Evolutionary conservation across 2,797 vertebrate species (phyloP), one percentile per base, ranked within the genome.

Genomic region (Lepidocolaptes lacrymiger): DNA sequence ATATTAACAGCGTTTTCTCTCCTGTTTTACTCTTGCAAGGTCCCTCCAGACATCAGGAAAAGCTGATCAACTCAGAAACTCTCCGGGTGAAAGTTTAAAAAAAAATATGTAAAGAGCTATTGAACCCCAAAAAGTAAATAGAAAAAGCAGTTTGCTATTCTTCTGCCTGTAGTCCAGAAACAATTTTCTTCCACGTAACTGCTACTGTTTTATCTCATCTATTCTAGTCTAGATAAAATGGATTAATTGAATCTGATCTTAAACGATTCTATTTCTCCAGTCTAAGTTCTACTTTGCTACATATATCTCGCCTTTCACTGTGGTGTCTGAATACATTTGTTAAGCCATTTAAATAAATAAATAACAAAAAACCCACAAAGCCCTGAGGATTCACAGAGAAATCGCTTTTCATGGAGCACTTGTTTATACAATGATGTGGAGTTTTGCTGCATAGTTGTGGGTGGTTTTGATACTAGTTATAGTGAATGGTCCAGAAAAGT

Each of bases 261-360:
- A 86, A 89, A 81, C 23, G 36, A 10, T 61, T 82, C 28, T 59
- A 2, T 90, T 88, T 82, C 52, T 91, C 39, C 61, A 68, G 41
- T 10, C 2, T 62, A 21, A 4, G 4, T 74, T 92, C 49, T 82
- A 13, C 27, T 80, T 85, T 64, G 20, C 18, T 80, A 82, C 10
- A 3, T 66, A 19, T 55, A 37, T 30, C 46, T 85, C 91, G 54
- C 43, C 26, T 91, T 75, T 92, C 2, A 9, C 61, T 72, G 36
- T 80, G 68, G 58, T 62, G 80, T 94, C 20, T 58, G 64, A 91
- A 27, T 66, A 55, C 62, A 61, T 96, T 91, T 64, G 41, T 91
- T 88, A 95, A 92, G n/a, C 18, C 43, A 41, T 92, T 95, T 87
- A 93, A 96, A 96, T 85, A 95, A 95, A 93, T 72, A 96, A 95